Evolutionary conservation across 2,888 invertebrate genomes (phyloP).

Genomic region (Caenorhabditis sp.): DNA sequence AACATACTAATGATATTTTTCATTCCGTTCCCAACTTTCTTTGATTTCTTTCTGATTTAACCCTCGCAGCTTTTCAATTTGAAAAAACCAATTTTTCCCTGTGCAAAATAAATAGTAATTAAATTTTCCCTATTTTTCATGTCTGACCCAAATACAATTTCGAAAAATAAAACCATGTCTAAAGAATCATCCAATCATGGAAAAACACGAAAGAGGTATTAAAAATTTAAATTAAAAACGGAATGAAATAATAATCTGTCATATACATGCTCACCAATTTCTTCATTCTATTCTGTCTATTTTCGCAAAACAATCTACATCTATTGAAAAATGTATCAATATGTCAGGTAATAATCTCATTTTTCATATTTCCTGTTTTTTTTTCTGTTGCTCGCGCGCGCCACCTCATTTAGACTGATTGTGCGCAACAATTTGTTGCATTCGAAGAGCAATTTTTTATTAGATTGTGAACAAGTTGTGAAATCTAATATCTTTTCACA

Average conservation of each 20-base stretch:
- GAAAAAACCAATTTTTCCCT: no score
- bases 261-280: constrained; percentile 1
- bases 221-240: neutral
- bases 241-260: neutral
- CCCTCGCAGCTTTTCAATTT: neutral
- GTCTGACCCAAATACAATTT: neutral
- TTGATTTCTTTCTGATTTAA: neutral
- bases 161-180: neutral
- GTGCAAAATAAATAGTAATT: no score
- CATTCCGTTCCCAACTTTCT: constrained; percentile 12
- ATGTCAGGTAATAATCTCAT: constrained; percentile 30
- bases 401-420: no score
- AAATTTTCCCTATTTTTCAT: no score
- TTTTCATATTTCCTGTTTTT: constrained; percentile 4
- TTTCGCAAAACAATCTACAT: neutral
- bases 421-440: neutral
- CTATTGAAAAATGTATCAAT: constrained; percentile 26
- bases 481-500: neutral
- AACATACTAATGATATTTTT: no score
- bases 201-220: neutral
- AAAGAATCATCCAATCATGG: constrained; percentile 13
- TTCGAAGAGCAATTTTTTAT: neutral
- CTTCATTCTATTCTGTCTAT: constrained; percentile 4
- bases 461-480: neutral
- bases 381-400: no score